Base-by-base conservation (phyloP, 2,113 vertebrate species). In the Muntiacus muntjak region DNA sequence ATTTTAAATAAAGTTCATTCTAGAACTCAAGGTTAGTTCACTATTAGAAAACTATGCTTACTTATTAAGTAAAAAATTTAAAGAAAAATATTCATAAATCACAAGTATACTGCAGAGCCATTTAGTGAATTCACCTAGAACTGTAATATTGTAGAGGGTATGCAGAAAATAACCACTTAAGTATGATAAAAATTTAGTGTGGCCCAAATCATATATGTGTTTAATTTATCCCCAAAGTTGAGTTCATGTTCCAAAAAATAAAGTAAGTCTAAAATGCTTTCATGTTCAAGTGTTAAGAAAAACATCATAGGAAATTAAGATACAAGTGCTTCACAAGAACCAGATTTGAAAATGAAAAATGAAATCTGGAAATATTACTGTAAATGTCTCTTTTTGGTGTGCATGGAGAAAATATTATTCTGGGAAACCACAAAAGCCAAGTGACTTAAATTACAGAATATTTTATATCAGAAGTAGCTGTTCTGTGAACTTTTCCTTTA, bases 261-360 rank as follows among this genome's bases (percentile, higher is more conserved):
- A 76, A 92, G 54, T 78, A 88, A 91, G 15, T 58, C 50, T 60
- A 78, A 93, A 95, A 79, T 94, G 33, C 28, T 87, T 97, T 87
- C 50, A 94, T 97, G 79, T 58, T 92, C 45, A 96, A 95, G 21
- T 84, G 58, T 96, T 45, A 96, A 95, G 58, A 92, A 67, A 86
- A 97, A 86, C 33, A 84, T 50, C 85, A 84, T 64, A 97, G 89
- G 74, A 97, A 94, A 97, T 96, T 94, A 94, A 94, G 74, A 85
- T 25, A 30, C 30, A 87, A 87, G 36, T 13, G 2, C 6, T 95
- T 92, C 82, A 96, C 21, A 87, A 91, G 81, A 87, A 91, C 74
- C 64, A 97, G 81, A 91, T 94, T 95, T 98, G 54, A 89, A 97
- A 98, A 91, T 30, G 58, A 87, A 91, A 54, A 89, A 23, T 89